These are phyloP conservation scores for Dione vanillae DNA, from an alignment of 2,888 invertebrate species.

Conservation along the genomic window DNA sequence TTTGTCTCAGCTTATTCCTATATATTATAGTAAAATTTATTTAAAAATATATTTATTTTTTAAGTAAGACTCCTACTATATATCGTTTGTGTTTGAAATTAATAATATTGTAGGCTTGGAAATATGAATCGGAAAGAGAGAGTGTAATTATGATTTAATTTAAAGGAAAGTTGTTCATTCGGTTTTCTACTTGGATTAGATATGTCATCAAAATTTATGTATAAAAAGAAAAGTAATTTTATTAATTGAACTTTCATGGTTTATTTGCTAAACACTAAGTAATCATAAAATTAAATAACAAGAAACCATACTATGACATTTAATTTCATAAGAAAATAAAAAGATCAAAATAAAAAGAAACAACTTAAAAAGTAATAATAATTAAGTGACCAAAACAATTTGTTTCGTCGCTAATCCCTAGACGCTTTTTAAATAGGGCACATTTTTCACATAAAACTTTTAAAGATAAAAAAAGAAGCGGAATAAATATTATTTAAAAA, in stretches of 20 bases:
- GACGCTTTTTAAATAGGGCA: constrained; percentile 4
- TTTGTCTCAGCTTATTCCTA: too few species aligned
- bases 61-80: background rate
- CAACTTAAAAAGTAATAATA: too few species aligned
- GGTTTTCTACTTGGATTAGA: too few species aligned
- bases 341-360: background rate
- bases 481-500: too few species aligned
- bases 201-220: too few species aligned
- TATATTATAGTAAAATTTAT: background rate
- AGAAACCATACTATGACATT: background rate
- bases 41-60: background rate
- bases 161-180: background rate
- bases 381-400: constrained; percentile 25
- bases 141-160: too few species aligned
- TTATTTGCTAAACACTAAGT: too few species aligned
- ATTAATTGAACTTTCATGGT: too few species aligned
- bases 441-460: constrained; percentile 18
- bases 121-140: background rate
- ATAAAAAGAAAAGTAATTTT: too few species aligned
- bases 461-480: background rate
- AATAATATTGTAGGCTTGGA: background rate
- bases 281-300: background rate
- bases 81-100: background rate
- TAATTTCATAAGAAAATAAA: background rate
- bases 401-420: background rate